Conservation (phyloP, 2,888 invertebrate species). For the Scaptomyza tumidula region DNA sequence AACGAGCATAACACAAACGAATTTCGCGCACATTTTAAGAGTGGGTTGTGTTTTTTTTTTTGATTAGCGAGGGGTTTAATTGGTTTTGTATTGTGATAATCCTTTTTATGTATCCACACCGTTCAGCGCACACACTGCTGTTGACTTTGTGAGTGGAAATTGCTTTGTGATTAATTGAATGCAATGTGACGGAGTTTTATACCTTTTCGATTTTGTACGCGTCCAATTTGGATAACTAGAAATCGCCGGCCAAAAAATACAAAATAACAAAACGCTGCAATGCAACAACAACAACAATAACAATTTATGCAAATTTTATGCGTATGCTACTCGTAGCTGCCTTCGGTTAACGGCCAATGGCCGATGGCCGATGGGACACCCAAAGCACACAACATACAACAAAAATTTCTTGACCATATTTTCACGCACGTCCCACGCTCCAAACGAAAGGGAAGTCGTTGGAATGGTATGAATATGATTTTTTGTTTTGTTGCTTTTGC, state of each 20-base stretch:
- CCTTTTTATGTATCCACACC: constrained; percentile 54
- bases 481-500: constrained; percentile 26
- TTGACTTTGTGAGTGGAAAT: constrained; percentile 81
- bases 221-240: constrained; percentile 76
- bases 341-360: constrained; percentile 14
- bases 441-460: constrained; percentile 82
- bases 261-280: constrained; percentile 42
- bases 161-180: constrained; percentile 84
- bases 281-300: constrained; percentile 59
- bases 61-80: constrained; percentile 14
- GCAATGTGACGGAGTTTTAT: constrained; percentile 82
- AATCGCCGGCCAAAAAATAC: constrained; percentile 56
- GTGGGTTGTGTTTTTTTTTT: constrained; percentile 18
- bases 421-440: constrained; percentile 67
- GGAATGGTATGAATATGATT: constrained; percentile 64
- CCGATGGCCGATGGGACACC: constrained; percentile 35
- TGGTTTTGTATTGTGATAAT: constrained; percentile 44
- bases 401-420: constrained; percentile 76
- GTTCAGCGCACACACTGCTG: constrained; percentile 73
- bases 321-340: constrained; percentile 49
- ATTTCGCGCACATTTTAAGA: constrained; percentile 82
- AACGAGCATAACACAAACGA: constrained; percentile 82
- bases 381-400: constrained; percentile 11
- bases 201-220: constrained; percentile 66
- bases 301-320: constrained; percentile 77